Evolutionary conservation across 2,888 invertebrate genomes (phyloP).

Genomic region (Drosophila melanosoma): DNA sequence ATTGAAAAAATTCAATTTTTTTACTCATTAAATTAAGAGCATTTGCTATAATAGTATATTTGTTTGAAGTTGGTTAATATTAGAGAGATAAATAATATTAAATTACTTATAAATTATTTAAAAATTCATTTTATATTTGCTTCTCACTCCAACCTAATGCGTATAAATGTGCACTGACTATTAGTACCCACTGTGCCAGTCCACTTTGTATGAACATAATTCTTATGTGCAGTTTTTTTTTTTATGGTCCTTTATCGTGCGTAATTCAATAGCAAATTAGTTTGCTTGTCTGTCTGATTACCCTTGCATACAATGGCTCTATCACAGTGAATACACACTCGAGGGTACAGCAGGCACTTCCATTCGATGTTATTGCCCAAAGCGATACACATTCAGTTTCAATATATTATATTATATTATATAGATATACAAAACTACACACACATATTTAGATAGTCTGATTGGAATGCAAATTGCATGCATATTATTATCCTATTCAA

Average conservation of each 20-base stretch:
- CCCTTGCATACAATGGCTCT: background rate
- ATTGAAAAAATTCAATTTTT: too few species aligned
- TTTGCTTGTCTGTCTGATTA: slow-evolving; percentile 58
- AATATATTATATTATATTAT: slow-evolving; percentile 15
- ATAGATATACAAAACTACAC: background rate
- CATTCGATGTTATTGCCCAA: slow-evolving; percentile 47
- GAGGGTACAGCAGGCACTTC: slow-evolving; percentile 30
- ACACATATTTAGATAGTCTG: background rate
- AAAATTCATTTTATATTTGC: background rate
- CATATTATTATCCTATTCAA: background rate
- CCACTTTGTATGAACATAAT: slow-evolving; percentile 35
- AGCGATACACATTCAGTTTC: slow-evolving; percentile 46
- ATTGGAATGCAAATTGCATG: background rate
- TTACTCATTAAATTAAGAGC: background rate
- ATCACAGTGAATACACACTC: background rate
- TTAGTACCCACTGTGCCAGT: background rate
- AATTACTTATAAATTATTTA: background rate
- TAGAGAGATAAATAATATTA: background rate
- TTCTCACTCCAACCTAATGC: background rate
- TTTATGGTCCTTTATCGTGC: slow-evolving; percentile 30
- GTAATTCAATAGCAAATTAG: slow-evolving; percentile 70
- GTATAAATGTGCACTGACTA: background rate
- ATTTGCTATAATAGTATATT: background rate
- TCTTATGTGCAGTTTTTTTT: slow-evolving; percentile 53
- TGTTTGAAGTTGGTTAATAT: background rate